These are phyloP conservation scores for Papilio polyxenes DNA, from an alignment of 1,140 invertebrate genomes.

Conservation along the genomic window DNA sequence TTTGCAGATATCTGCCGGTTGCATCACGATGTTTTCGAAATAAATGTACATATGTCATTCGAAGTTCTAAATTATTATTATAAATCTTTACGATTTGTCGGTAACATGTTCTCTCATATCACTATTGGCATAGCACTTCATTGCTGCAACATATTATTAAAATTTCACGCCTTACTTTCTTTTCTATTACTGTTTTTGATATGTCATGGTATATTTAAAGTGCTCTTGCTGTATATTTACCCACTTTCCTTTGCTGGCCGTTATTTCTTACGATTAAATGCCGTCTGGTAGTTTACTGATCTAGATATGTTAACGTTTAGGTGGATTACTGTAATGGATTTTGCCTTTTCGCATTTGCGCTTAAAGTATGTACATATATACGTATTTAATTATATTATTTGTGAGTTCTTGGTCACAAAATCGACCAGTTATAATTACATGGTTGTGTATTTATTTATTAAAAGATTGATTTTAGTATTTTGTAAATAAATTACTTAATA, in stretches of 20 bases:
- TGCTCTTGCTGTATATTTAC: slow-evolving; percentile 10
- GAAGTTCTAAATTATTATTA: no score
- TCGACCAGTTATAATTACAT: background rate
- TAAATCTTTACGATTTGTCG: no score
- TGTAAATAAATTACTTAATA: background rate
- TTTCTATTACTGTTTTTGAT: slow-evolving; percentile 10
- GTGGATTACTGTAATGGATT: background rate
- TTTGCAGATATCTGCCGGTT: no score
- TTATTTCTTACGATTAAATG: slow-evolving; percentile 11
- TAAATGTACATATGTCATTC: no score
- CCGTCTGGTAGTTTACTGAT: background rate
- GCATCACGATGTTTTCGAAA: no score
- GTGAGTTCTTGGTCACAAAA: background rate
- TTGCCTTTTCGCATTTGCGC: background rate
- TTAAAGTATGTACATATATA: background rate
- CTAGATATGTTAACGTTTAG: background rate
- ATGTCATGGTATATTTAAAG: slow-evolving; percentile 1
- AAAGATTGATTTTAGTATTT: background rate
- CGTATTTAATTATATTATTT: background rate
- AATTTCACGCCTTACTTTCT: slow-evolving; percentile 15
- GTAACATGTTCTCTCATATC: background rate
- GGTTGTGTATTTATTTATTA: no score
- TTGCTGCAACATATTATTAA: background rate
- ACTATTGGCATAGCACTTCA: background rate
- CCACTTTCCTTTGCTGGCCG: background rate